Evolutionary conservation across 1,140 invertebrate genomes (phyloP).

Genomic region (Bursaphelenchus mucronatus): DNA sequence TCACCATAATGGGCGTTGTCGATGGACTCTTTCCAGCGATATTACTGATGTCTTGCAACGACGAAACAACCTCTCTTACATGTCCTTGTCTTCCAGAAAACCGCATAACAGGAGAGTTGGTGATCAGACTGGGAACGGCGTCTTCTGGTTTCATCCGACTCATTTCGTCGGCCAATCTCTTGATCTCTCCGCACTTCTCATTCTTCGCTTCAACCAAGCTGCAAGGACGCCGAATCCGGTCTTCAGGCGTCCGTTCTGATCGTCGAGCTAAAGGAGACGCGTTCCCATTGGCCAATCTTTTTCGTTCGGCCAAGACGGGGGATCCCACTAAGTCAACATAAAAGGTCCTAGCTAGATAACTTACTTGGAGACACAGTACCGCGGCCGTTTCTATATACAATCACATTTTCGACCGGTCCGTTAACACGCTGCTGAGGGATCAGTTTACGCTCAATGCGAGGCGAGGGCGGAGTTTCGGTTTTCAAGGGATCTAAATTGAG

Average conservation of each 20-base stretch:
- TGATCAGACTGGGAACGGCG: background rate
- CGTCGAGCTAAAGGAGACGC: constrained; percentile 5
- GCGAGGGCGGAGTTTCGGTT: background rate
- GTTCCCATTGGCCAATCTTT: constrained; percentile 8
- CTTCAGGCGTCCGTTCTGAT: background rate
- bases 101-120: constrained; percentile 6
- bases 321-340: constrained; percentile 24
- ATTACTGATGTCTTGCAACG: constrained; percentile 30
- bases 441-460: constrained; percentile 1
- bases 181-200: background rate
- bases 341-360: background rate
- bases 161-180: constrained; percentile 13
- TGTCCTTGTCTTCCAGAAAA: constrained; percentile 10
- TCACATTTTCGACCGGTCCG: constrained; percentile 19
- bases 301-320: constrained; percentile 17
- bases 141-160: too few species aligned
- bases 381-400: constrained; percentile 31
- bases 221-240: background rate
- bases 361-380: constrained; percentile 32
- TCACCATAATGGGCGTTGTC: constrained; percentile 26
- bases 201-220: constrained; percentile 2
- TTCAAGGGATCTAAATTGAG: constrained; percentile 10
- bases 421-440: background rate
- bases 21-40: constrained; percentile 24
- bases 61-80: constrained; percentile 5